Evolutionary conservation across 2,888 invertebrate species (phyloP).

Genomic region (Hirtodrosophila alboralis): DNA sequence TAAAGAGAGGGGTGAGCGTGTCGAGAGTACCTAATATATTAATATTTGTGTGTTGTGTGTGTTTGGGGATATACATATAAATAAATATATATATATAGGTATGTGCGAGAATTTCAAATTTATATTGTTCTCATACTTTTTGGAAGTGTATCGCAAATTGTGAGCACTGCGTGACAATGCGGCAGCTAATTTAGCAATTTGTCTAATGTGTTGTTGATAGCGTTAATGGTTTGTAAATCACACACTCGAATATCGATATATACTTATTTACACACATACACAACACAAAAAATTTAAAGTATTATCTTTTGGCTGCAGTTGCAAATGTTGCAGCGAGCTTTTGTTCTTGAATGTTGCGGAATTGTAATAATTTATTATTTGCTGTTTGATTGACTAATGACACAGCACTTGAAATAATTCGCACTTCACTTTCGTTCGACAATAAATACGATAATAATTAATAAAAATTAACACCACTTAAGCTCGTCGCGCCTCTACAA

Average conservation of each 20-base stretch:
- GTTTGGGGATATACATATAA: conserved; percentile 29
- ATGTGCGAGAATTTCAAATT: conserved; percentile 23
- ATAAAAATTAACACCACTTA: conserved; percentile 80
- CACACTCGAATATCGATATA: conserved; percentile 42
- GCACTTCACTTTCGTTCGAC: conserved; percentile 64
- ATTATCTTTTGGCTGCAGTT: conserved; percentile 39
- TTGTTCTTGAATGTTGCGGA: conserved; percentile 21
- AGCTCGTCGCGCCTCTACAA: conserved; percentile 61
- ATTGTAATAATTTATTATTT: conserved; percentile 54
- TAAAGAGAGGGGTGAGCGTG: conserved; percentile 14
- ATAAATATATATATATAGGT: too few species aligned
- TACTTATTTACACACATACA: conserved; percentile 19
- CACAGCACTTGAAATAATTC: conserved; percentile 55
- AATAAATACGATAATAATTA: conserved; percentile 79
- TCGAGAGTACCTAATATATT: conserved; percentile 18
- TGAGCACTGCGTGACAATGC: conserved; percentile 39
- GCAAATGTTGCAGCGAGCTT: conserved; percentile 14
- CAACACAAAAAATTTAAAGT: conserved; percentile 1
- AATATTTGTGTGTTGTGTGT: conserved; percentile 19
- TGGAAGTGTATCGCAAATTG: conserved; percentile 30
- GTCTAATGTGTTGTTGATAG: conserved; percentile 77
- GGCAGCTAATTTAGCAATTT: conserved; percentile 77
- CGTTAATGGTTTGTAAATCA: conserved; percentile 77
- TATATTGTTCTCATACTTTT: conserved; percentile 10
- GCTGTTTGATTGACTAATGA: conserved; percentile 23